Base-by-base conservation (phyloP, 2,797 vertebrate genomes). In the Chromis chromis region DNA sequence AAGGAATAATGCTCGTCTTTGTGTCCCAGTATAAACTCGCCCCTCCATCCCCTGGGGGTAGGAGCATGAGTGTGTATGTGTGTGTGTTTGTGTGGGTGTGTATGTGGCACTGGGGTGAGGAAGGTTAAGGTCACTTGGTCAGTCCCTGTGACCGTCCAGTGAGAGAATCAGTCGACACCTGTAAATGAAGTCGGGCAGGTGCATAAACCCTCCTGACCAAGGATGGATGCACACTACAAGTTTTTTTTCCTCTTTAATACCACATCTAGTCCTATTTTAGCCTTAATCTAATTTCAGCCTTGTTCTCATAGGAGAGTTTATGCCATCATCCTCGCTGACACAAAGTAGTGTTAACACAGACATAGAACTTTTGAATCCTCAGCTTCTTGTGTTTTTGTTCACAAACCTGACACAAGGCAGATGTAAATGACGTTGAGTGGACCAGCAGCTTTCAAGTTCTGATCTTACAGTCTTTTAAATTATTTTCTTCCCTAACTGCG, bases 171-270 rank as follows among this genome's bases (percentile, higher is more conserved):
- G 88, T 96, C 94, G 77, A 90, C 94, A 94, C 93, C 89, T 93
- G 89, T 89, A 94, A 96, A 95, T 96, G 94, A 96, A 96, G 90
- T 85, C 71, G 73, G 88, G 92, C 94, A 95, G 95, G 94, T 95
- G 95, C 94, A 92, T 56, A 88, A 84, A 88, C 75, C 79, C 79
- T 82, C 74, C 82, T 8, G 31, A 85, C 84, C 75, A 81, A 74
- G 79, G 79, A 75, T 90, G 83, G 86, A 91, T 85, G 72, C 75
- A 82, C 74, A 63, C 62, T 70, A 78, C 83, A 80, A 70, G 19
- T 50, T 84, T 79, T 89, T 79, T 75, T 63, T 40, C 55, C 33
- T 25, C 22, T 31, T 73, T 52, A 6, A 80, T 77, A 67, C 46
- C 73, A 78, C 69, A 82, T 84, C 78, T 81, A 68, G 76, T 83